A percentile compares a stretch with the other conserved stretches of the same genome.
These are phyloP conservation scores for Fragum sueziense DNA, from an alignment of 2,888 invertebrate genomes.

Conservation along the genomic window DNA sequence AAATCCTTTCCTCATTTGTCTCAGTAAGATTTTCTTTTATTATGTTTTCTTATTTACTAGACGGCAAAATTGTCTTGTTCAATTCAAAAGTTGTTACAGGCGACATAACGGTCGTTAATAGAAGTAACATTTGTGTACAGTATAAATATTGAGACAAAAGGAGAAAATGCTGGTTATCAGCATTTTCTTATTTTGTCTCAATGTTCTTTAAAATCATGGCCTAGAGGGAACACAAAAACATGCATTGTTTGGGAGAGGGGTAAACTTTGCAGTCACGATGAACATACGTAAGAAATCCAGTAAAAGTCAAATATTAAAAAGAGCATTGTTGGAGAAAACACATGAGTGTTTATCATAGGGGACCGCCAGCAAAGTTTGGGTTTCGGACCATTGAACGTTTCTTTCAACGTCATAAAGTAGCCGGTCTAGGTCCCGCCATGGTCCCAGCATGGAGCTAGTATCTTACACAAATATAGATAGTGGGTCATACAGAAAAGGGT, in stretches of 20 bases:
- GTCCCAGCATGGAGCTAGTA: constrained; percentile 7
- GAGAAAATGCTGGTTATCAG: too few relatives aligned
- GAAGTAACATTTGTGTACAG: background rate
- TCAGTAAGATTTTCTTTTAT: too few relatives aligned
- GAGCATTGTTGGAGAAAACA: background rate
- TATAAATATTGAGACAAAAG: too few relatives aligned
- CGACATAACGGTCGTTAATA: background rate
- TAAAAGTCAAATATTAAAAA: background rate
- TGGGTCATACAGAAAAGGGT: too few relatives aligned
- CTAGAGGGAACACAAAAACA: too few relatives aligned
- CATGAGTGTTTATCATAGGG: background rate
- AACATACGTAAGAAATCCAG: background rate
- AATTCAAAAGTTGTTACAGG: too few relatives aligned
- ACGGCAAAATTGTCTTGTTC: background rate
- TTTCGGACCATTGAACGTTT: constrained; percentile 6
- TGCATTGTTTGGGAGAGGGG: background rate
- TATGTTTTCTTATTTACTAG: background rate
- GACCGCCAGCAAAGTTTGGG: constrained; percentile 16
- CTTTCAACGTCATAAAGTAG: constrained; percentile 1
- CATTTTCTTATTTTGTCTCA: too few relatives aligned
- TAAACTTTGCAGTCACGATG: background rate
- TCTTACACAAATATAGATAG: constrained; percentile 7
- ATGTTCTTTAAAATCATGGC: too few relatives aligned
- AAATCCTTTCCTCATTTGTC: background rate
- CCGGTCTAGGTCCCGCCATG: background rate